phyloP scores from a whole-genome alignment of 2,113 vertebrate genomes.

The Ictalurus furcatus region DNA sequence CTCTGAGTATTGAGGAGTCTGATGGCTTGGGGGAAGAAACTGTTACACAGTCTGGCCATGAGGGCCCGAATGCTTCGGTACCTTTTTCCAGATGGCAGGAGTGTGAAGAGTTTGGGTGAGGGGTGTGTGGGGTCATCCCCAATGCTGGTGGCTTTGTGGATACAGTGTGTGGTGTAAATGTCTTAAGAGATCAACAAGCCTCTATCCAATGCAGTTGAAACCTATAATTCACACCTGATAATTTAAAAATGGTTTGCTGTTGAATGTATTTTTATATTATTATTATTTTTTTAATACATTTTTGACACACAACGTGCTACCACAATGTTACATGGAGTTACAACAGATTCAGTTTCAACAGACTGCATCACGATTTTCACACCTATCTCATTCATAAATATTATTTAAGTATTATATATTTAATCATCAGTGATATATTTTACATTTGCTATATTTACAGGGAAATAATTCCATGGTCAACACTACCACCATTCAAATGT shows the following conservation, averaged over 20 bases:
- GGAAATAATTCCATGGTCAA: not conserved
- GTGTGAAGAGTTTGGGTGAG: too few relatives aligned
- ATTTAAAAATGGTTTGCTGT: not conserved
- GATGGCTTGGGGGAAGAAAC: too few relatives aligned
- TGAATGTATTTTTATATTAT: not conserved
- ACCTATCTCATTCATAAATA: not conserved
- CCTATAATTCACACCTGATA: not conserved
- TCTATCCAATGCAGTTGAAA: not conserved
- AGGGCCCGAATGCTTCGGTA: too few relatives aligned
- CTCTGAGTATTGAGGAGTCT: too few relatives aligned
- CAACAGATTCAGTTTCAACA: not conserved
- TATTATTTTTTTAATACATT: not conserved
- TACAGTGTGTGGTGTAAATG: too few relatives aligned
- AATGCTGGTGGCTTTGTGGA: too few relatives aligned
- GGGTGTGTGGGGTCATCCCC: too few relatives aligned
- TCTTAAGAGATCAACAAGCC: not conserved
- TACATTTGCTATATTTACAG: not conserved
- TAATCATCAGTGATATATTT: not conserved
- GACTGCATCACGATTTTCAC: not conserved
- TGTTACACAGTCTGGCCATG: too few relatives aligned
- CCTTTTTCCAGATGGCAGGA: too few relatives aligned
- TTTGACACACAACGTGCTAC: not conserved
- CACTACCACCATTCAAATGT: not conserved
- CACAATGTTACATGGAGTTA: not conserved
- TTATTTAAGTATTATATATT: not conserved